A percentile compares a stretch with the other conserved stretches of the same genome.
Evolutionary conservation across 2,888 invertebrate species (phyloP).

Genomic region (Cerceris ruficornis): DNA sequence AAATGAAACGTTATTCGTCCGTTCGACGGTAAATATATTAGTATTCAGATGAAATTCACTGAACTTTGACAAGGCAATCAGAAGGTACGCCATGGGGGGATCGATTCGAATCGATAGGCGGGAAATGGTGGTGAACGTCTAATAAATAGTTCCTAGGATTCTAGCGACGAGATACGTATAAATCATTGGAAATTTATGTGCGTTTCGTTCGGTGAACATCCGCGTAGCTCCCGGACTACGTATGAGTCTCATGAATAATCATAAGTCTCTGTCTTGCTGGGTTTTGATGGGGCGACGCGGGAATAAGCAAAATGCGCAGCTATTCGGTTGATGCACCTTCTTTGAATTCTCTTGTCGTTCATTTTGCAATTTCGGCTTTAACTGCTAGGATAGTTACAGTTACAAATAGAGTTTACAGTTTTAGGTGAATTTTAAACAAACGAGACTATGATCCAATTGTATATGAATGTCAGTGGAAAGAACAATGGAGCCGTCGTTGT

Average conservation of each 20-base stretch:
- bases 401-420: too few species aligned
- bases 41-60: too few species aligned
- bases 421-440: too few species aligned
- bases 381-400: neutral
- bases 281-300: conserved; percentile 22
- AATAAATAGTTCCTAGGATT: conserved; percentile 13
- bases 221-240: neutral
- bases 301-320: conserved; percentile 30
- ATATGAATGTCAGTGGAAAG: too few species aligned
- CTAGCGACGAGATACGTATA: conserved; percentile 14
- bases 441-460: too few species aligned
- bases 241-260: conserved; percentile 36
- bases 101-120: too few species aligned
- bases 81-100: too few species aligned
- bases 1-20: too few species aligned
- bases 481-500: too few species aligned
- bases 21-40: too few species aligned
- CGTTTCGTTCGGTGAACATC: conserved; percentile 26
- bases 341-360: conserved; percentile 10
- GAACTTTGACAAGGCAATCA: too few species aligned
- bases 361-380: neutral
- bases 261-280: conserved; percentile 11
- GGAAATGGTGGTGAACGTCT: conserved; percentile 3
- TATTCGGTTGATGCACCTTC: neutral
- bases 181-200: conserved; percentile 47